These are phyloP conservation scores for Montipora foliosa DNA, from an alignment of 64 coral and sea anemone species.

Conservation along the genomic window DNA sequence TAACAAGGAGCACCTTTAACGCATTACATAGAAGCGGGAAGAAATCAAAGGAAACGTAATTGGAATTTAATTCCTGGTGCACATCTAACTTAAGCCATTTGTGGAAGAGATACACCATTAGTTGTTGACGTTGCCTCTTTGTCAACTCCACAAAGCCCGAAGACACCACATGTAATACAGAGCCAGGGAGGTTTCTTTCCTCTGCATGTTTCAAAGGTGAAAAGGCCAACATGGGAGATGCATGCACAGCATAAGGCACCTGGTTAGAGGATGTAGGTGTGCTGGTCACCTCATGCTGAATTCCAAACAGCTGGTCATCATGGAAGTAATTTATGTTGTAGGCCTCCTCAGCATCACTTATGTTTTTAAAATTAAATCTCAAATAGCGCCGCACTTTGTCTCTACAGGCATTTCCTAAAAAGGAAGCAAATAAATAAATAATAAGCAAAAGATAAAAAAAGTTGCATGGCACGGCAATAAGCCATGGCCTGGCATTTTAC, in stretches of 20 bases:
- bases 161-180: background rate
- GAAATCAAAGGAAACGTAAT: slow-evolving; percentile 19
- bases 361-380: slow-evolving; percentile 23
- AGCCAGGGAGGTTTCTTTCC: background rate
- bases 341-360: slow-evolving; percentile 24
- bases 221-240: slow-evolving; percentile 12
- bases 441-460: background rate
- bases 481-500: too few species aligned
- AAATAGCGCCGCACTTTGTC: slow-evolving; percentile 18
- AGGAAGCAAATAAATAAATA: background rate
- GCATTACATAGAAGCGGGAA: slow-evolving; percentile 9
- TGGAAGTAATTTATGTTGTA: slow-evolving; percentile 15
- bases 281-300: background rate
- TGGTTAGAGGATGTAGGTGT: background rate
- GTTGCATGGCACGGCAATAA: background rate
- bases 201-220: background rate
- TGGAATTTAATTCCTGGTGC: background rate
- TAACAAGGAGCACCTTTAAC: background rate
- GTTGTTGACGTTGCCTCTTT: slow-evolving; percentile 36
- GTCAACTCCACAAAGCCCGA: slow-evolving; percentile 23
- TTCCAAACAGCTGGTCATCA: background rate
- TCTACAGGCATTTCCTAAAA: slow-evolving; percentile 54
- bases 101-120: slow-evolving; percentile 27
- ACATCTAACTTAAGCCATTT: slow-evolving; percentile 26
- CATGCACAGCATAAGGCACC: background rate